These are phyloP conservation scores for Enteromius anoplus DNA, from an alignment of 2,797 vertebrate species.

Conservation along the genomic window DNA sequence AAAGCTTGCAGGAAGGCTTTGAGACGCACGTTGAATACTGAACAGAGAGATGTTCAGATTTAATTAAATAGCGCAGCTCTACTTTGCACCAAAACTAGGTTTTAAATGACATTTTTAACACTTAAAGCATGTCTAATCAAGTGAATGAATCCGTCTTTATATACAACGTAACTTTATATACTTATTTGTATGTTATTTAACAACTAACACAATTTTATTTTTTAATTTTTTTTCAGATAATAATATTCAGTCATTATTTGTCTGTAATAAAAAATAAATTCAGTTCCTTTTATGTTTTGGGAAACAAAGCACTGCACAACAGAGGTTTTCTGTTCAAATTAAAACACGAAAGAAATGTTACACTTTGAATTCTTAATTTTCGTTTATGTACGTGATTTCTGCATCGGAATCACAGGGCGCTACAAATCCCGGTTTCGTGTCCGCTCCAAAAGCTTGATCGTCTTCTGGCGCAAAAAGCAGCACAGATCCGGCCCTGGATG, in stretches of 20 bases:
- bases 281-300: not conserved
- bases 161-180: no score
- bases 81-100: not conserved
- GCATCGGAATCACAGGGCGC: not conserved
- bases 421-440: not conserved
- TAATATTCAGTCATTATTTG: not conserved
- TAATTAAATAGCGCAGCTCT: not conserved
- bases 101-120: no score
- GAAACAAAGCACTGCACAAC: not conserved
- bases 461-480: not conserved
- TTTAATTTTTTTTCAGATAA: no score
- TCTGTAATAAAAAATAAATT: no score
- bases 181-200: no score
- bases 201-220: no score
- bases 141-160: not conserved
- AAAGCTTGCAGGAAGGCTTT: not conserved
- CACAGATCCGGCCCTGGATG: slow-evolving; percentile 24
- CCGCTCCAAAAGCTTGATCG: not conserved
- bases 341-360: not conserved
- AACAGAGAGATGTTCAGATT: not conserved
- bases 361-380: not conserved
- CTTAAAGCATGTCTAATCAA: not conserved
- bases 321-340: not conserved
- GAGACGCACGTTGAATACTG: not conserved
- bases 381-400: no score